Percentiles rank a stretch among this genome's conserved stretches.
phyloP scores from a whole-genome alignment of 2,113 vertebrate species.

The Trematomus loennbergii region DNA sequence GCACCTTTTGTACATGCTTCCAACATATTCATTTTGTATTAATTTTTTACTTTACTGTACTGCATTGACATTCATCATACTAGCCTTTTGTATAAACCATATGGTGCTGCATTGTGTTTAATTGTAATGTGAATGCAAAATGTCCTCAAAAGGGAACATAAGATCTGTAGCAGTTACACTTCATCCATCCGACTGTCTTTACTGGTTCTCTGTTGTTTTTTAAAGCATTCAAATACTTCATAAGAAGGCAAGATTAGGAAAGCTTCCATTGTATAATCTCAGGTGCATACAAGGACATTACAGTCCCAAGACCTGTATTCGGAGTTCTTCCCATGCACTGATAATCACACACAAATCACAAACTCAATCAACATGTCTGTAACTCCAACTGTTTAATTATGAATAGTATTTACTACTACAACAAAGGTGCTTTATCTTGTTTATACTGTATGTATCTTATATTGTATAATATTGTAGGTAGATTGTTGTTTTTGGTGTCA shows the following conservation, averaged over 20 bases:
- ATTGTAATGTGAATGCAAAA: slow-evolving; percentile 96
- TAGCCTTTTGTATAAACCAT: slow-evolving; percentile 88
- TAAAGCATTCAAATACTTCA: slow-evolving; percentile 72
- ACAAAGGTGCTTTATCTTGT: slow-evolving; percentile 90
- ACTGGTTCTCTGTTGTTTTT: slow-evolving; percentile 84
- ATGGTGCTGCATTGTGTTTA: slow-evolving; percentile 93
- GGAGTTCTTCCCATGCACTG: slow-evolving; percentile 92
- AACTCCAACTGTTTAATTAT: slow-evolving; percentile 86
- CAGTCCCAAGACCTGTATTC: slow-evolving; percentile 84
- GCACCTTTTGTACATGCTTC: slow-evolving; percentile 77
- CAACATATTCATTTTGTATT: slow-evolving; percentile 73
- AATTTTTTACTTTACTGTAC: slow-evolving; percentile 86
- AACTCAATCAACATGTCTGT: slow-evolving; percentile 86
- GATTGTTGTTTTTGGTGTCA: slow-evolving; percentile 89
- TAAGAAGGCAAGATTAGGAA: slow-evolving; percentile 68
- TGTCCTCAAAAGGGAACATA: slow-evolving; percentile 86
- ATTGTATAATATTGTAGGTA: slow-evolving; percentile 94
- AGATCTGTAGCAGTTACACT: slow-evolving; percentile 83
- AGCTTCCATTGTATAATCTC: slow-evolving; percentile 86
- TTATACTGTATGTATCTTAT: slow-evolving; percentile 91
- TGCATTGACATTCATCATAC: slow-evolving; percentile 86
- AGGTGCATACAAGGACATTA: slow-evolving; percentile 88
- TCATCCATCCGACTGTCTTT: slow-evolving; percentile 79
- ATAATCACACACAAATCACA: slow-evolving; percentile 88
- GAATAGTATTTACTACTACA: slow-evolving; percentile 85